phyloP scores from a whole-genome alignment of 2,888 invertebrate species.

The Plemyria rubiginata region DNA sequence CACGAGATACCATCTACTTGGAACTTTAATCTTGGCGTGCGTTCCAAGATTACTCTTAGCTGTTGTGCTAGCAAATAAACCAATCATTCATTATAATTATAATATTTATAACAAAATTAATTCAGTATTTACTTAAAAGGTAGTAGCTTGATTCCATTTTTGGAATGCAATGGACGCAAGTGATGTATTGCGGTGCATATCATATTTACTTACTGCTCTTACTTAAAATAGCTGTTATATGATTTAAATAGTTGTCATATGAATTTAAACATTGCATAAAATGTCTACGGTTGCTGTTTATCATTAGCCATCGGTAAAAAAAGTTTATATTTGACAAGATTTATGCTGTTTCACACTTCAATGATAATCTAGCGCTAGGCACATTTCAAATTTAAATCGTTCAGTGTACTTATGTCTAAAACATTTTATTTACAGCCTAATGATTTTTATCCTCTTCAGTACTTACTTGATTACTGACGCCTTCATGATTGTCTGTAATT shows the following conservation, averaged over 20 bases:
- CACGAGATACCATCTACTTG: slow-evolving; percentile 23
- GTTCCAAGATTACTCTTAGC: slow-evolving; percentile 7
- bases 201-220: not conserved
- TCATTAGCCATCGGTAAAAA: not conserved
- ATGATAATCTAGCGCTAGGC: too few species aligned
- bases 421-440: not conserved
- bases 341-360: too few species aligned
- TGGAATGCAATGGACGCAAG: not conserved
- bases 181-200: not conserved
- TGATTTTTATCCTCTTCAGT: not conserved
- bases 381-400: too few species aligned
- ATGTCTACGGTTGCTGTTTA: not conserved
- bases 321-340: too few species aligned
- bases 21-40: slow-evolving; percentile 18
- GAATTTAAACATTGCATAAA: not conserved
- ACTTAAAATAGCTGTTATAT: too few species aligned
- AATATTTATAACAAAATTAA: not conserved
- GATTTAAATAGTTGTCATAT: too few species aligned
- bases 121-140: not conserved
- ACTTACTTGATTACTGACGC: not conserved
- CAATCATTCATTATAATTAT: not conserved
- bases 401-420: not conserved
- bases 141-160: not conserved
- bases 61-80: slow-evolving; percentile 9
- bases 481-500: not conserved